A percentile compares a stretch with the other conserved stretches of the same genome.
phyloP scores from a whole-genome alignment of 2,113 vertebrate species.

The Vireo altiloquus region DNA sequence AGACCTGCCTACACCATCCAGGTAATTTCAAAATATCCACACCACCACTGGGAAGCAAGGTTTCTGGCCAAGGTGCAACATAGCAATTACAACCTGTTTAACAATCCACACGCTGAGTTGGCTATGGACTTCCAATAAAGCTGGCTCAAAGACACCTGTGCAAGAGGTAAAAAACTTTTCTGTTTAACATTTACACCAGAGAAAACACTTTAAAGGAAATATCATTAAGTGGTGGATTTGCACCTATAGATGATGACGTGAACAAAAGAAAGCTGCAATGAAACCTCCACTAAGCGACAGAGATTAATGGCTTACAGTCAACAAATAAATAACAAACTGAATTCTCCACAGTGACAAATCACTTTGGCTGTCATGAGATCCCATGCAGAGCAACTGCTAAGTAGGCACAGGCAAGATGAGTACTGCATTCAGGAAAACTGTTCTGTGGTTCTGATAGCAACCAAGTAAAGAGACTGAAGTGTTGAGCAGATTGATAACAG shows the following conservation, averaged over 20 bases:
- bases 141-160: background rate
- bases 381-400: background rate
- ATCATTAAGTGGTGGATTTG: background rate
- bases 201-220: background rate
- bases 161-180: background rate
- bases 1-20: background rate
- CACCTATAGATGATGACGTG: background rate
- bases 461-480: background rate
- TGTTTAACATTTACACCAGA: background rate
- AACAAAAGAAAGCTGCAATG: background rate
- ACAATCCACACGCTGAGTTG: accelerated
- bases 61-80: background rate
- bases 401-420: background rate
- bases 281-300: background rate
- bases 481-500: background rate
- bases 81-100: background rate
- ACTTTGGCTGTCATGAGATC: background rate
- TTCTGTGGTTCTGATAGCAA: background rate
- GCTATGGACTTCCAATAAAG: background rate
- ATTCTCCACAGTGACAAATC: background rate
- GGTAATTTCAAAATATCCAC: background rate
- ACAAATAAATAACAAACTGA: background rate
- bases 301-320: background rate
- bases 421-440: background rate
- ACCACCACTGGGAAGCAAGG: background rate